Base-by-base conservation (phyloP, 2,888 invertebrate genomes). In the Halictus ligatus region DNA sequence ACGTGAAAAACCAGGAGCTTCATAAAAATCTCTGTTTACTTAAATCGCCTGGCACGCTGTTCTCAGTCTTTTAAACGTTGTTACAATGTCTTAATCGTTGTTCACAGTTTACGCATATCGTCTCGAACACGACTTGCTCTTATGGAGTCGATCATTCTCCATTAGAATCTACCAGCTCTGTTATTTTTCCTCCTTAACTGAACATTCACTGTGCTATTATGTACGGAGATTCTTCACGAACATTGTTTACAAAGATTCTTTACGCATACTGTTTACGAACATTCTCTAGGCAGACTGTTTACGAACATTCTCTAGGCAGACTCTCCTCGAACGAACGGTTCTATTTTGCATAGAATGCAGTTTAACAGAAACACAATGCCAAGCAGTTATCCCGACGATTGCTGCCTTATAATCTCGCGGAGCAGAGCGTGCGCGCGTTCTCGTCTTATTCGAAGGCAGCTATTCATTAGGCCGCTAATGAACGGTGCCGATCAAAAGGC, bases 401-500 rank as follows among this genome's bases (percentile, higher is more conserved):
- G 60, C 13, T 60, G 64, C 29, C 64, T 15, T 29, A 29, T 64
- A 64, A 64, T 64, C 29, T 64, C 25, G 64, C 29, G 5, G 29
- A 60, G n/a, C 13, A 25, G 60, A 64, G 29, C 60, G 25, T 13
- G 60, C 60, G n/a, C 60, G 13, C 25, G 60, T 60, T 25, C 25
- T 15, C 25, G 60, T 64, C 64, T 64, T 64, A 69, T 69, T 69
- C 40, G 21, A 69, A 43, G 12, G n/a, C 69, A 69, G 35, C 69
- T 35, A 69, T 69, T 69, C 69, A 69, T 69, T 69, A 69, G 64
- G 64, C 64, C 29, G 29, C 69, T 40, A 69, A 69, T 69, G 69
- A 69, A 40, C 69, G 67, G 21, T 40, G 35, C 69, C 40, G 40
- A 69, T 40, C 69, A 40, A 69, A 18, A 48, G 35, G 48, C 35